Conservation (phyloP, 2,888 invertebrate genomes). For the Acanthosoma haemorrhoidale region DNA sequence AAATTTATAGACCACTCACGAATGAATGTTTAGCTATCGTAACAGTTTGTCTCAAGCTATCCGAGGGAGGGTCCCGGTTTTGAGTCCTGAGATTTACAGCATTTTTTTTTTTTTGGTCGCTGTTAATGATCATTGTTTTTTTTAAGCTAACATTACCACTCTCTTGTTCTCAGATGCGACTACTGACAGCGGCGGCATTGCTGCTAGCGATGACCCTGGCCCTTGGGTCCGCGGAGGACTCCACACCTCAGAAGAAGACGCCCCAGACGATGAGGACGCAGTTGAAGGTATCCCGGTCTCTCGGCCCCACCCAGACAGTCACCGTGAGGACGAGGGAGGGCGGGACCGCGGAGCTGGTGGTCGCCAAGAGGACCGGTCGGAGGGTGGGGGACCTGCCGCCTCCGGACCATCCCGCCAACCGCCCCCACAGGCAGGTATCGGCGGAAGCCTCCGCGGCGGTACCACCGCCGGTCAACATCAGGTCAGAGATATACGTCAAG, state of each 20-base stretch:
- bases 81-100: too few species aligned
- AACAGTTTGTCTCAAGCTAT: too few species aligned
- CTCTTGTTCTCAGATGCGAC: constrained; percentile 22
- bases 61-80: too few species aligned
- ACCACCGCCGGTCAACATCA: constrained; percentile 63
- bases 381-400: constrained; percentile 40
- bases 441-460: constrained; percentile 45
- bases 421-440: too few species aligned
- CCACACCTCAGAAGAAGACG: too few species aligned
- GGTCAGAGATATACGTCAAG: constrained; percentile 60
- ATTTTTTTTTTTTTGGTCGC: too few species aligned
- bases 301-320: constrained; percentile 71
- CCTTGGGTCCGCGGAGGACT: background rate
- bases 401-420: constrained; percentile 43
- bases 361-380: constrained; percentile 56
- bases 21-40: too few species aligned
- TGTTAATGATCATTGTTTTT: too few species aligned
- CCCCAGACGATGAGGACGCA: constrained; percentile 41
- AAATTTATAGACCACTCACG: too few species aligned
- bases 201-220: background rate
- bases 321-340: constrained; percentile 72
- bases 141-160: too few species aligned
- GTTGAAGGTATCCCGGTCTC: constrained; percentile 52
- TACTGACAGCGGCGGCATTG: background rate
- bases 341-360: constrained; percentile 68